Base-by-base conservation (phyloP, 1,140 invertebrate species). In the Drosophila neocordata region DNA sequence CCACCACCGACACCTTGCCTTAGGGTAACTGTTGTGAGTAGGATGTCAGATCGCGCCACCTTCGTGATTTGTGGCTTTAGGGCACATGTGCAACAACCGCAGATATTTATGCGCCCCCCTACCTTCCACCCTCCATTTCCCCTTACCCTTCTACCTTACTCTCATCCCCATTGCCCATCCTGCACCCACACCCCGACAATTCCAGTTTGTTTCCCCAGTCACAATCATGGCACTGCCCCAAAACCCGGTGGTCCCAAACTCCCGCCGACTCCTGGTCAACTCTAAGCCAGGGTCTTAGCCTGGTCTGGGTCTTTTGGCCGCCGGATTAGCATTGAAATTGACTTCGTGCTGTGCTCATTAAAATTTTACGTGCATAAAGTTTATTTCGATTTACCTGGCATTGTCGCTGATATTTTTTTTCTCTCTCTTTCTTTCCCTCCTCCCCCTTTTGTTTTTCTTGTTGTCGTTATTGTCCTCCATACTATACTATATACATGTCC, bases 361-460 rank as follows among this genome's bases (percentile, higher is more conserved):
- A 88, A 88, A 88, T 88, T 88, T 88, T 88, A 88, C 82, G 82
- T 88, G 83, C 83, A 88, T 88, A 87, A 87, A 87, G 76, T 87
- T 82, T 72, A 87, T 87, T 87, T 87, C 82, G 82, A 88, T 87
- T 87, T 88, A 79, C 53, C 62, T 67, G 59, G 44, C 67, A 67
- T 73, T 62, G 66, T 75, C 38, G 79, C 59, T 66, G 70, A 55
- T 15, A 22, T 22, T 55, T 61, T 64, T 38, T 44, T 62, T 69
- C 64, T 66, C 38, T 0, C 4, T 0, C 0, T 24, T 24, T 24
- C 65, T 56, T 44, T 0, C n/a, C 37, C 7, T 12, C 18, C 20
- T 9, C 6, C 15, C 20, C 15, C 7, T 34, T 34, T 13, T 12
- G 34, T 24, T 37, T 53, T 56, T 31, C 22, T 53, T n/a, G 18